Conservation (phyloP, 2,888 invertebrate species). For the Scaptomyza reducta region DNA sequence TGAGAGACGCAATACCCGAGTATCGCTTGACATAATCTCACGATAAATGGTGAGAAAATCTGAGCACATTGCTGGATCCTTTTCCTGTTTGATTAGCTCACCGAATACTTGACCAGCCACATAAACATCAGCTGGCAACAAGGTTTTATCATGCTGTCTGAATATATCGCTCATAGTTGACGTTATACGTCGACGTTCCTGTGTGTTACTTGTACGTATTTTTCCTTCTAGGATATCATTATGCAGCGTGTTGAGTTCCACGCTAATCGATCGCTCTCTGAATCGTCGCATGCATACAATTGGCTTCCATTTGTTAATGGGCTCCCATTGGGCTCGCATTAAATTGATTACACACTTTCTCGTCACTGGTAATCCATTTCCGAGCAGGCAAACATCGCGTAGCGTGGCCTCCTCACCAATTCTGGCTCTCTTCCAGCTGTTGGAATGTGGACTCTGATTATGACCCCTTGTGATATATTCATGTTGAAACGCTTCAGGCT, state of each 20-base stretch:
- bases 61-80: slow-evolving; percentile 60
- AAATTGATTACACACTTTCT: slow-evolving; percentile 86
- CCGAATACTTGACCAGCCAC: slow-evolving; percentile 83
- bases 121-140: slow-evolving; percentile 87
- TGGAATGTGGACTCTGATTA: slow-evolving; percentile 57
- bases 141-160: slow-evolving; percentile 51
- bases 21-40: slow-evolving; percentile 85
- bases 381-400: slow-evolving; percentile 85
- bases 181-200: slow-evolving; percentile 45
- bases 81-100: slow-evolving; percentile 50
- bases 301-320: slow-evolving; percentile 63
- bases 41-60: slow-evolving; percentile 83
- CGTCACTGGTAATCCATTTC: slow-evolving; percentile 86
- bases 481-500: slow-evolving; percentile 61
- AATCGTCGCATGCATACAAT: slow-evolving; percentile 68
- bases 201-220: slow-evolving; percentile 30
- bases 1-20: slow-evolving; percentile 73
- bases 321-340: slow-evolving; percentile 85
- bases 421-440: slow-evolving; percentile 63
- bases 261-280: slow-evolving; percentile 63
- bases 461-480: slow-evolving; percentile 57
- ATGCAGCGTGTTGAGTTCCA: slow-evolving; percentile 68
- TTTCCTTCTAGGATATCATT: slow-evolving; percentile 66
- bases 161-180: slow-evolving; percentile 57
- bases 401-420: slow-evolving; percentile 85